A percentile compares a stretch with the other conserved stretches of the same genome.
phyloP scores from a whole-genome alignment of 2,888 invertebrate genomes.

The Tetragnatha montana region DNA sequence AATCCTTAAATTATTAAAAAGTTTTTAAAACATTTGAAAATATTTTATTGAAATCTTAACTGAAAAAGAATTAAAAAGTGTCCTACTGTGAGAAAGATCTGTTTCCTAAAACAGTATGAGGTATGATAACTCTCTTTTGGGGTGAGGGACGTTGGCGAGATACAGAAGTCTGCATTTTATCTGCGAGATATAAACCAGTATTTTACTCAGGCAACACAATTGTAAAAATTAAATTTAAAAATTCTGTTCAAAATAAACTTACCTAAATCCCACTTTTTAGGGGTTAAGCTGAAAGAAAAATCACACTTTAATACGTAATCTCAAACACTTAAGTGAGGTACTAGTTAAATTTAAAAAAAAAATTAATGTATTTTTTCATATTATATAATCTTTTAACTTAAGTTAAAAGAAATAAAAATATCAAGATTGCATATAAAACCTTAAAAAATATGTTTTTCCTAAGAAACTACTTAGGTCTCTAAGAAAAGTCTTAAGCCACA shows the following conservation, averaged over 20 bases:
- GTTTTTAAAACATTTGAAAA: too few species aligned
- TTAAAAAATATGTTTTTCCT: too few species aligned
- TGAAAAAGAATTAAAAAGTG: neutral
- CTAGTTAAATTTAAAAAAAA: too few species aligned
- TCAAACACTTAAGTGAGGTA: too few species aligned
- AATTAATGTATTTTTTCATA: too few species aligned
- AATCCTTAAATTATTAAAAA: too few species aligned
- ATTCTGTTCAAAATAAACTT: neutral
- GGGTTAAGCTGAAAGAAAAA: constrained; percentile 34
- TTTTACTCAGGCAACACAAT: neutral
- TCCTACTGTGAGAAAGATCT: constrained; percentile 86
- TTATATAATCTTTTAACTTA: too few species aligned
- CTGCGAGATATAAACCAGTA: constrained; percentile 15
- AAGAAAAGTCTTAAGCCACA: too few species aligned
- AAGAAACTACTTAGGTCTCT: too few species aligned
- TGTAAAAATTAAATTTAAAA: too few species aligned
- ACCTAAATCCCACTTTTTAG: constrained; percentile 65
- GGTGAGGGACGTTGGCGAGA: constrained; percentile 48
- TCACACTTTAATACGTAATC: neutral
- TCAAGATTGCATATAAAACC: too few species aligned
- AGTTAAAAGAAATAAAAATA: too few species aligned
- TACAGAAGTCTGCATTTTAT: constrained; percentile 51
- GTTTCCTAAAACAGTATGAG: constrained; percentile 85
- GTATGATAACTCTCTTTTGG: constrained; percentile 79
- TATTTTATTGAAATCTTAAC: neutral